phyloP scores from a whole-genome alignment of 2,113 vertebrate species.

The Campylomormyrus numenius region DNA sequence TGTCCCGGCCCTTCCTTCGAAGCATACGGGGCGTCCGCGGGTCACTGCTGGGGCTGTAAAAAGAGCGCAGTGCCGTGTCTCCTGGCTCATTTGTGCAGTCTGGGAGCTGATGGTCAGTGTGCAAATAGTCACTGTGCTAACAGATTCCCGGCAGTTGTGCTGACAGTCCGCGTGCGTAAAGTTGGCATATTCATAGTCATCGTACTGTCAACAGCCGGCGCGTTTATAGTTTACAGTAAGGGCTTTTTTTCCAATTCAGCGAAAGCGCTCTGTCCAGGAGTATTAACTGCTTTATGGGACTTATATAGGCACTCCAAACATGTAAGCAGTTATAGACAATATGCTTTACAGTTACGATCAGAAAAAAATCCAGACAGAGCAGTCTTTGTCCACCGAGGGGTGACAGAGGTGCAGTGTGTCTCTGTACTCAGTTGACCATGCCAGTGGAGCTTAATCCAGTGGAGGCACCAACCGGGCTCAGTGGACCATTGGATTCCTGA shows the following conservation, averaged over 20 bases:
- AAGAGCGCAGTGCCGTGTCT: neutral
- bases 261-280: neutral
- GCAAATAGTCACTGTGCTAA: neutral
- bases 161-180: neutral
- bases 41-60: neutral
- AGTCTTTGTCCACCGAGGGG: neutral
- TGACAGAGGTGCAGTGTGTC: constrained; percentile 1
- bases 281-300: neutral
- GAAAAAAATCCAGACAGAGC: neutral
- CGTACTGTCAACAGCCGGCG: neutral
- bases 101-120: neutral
- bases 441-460: neutral
- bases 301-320: neutral
- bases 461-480: neutral
- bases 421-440: neutral
- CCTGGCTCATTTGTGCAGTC: neutral
- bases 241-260: neutral
- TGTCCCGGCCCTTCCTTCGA: neutral
- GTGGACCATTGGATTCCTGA: neutral
- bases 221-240: neutral
- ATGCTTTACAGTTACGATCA: neutral
- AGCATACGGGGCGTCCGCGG: neutral
- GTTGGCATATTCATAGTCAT: neutral
- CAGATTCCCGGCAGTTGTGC: neutral
- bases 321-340: neutral